Conservation (phyloP, 2,888 invertebrate genomes). For the Drosophila kuntzei region DNA sequence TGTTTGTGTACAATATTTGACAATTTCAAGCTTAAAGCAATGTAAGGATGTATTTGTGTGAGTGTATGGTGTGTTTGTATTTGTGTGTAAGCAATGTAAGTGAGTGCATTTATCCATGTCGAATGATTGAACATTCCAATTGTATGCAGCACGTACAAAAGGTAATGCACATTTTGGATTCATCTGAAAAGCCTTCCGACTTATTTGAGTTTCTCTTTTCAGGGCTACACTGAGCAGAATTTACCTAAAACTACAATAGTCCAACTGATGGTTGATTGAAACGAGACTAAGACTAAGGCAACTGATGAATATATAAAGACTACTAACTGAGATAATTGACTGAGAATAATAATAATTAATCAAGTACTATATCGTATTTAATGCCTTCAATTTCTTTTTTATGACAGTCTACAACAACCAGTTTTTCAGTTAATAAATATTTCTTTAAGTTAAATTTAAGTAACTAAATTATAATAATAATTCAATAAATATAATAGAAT, state of each 20-base stretch:
- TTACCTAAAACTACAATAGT: too few relatives aligned
- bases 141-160: conserved; percentile 10
- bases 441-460: not conserved
- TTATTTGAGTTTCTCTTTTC: conserved; percentile 3
- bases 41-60: not conserved
- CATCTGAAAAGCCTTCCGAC: conserved; percentile 10
- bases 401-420: too few relatives aligned
- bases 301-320: not conserved
- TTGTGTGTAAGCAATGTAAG: not conserved
- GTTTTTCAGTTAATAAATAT: too few relatives aligned
- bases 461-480: not conserved
- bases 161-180: conserved; percentile 30
- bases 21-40: conserved; percentile 9
- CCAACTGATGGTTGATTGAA: not conserved
- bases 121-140: conserved; percentile 19
- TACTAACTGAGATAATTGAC: too few relatives aligned
- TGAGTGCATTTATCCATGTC: conserved; percentile 3
- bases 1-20: not conserved
- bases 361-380: too few relatives aligned
- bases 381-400: too few relatives aligned
- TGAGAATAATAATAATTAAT: too few relatives aligned
- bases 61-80: not conserved
- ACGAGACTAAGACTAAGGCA: not conserved
- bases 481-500: too few relatives aligned
- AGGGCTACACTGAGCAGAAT: conserved; percentile 25